These are phyloP conservation scores for Ascaphus truei DNA, from an alignment of 2,113 vertebrate species.

Conservation along the genomic window DNA sequence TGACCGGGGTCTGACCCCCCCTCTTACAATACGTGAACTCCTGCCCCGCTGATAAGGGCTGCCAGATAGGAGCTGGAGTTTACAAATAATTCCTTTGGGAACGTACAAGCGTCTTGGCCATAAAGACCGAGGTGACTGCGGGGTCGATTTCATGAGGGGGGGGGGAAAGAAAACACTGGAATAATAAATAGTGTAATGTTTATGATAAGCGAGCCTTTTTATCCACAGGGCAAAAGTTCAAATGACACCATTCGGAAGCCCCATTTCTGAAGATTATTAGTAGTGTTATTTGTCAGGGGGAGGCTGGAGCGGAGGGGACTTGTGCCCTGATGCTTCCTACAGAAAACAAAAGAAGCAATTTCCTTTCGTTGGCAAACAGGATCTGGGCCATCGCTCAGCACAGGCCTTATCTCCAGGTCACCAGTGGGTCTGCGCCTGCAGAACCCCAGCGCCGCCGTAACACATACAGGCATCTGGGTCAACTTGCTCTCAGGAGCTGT, in stretches of 20 bases:
- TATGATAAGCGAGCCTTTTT: conserved; percentile 68
- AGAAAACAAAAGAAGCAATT: conserved; percentile 23
- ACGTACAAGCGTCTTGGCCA: conserved; percentile 66
- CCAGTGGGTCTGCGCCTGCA: not conserved
- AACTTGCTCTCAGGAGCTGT: not conserved
- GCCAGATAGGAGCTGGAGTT: conserved; percentile 66
- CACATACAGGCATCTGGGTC: not conserved
- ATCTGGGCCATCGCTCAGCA: conserved; percentile 18
- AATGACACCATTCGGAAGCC: conserved; percentile 67
- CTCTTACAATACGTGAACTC: conserved; percentile 67
- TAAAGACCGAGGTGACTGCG: conserved; percentile 69
- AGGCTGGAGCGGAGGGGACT: not conserved
- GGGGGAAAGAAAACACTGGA: conserved; percentile 39
- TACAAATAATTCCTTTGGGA: conserved; percentile 72
- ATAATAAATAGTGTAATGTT: conserved; percentile 74
- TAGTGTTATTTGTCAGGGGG: not conserved
- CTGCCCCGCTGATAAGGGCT: conserved; percentile 73
- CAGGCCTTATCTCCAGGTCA: conserved; percentile 19
- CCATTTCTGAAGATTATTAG: conserved; percentile 55
- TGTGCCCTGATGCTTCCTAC: conserved; percentile 9
- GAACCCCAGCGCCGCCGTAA: not conserved
- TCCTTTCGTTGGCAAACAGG: conserved; percentile 23
- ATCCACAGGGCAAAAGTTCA: conserved; percentile 60
- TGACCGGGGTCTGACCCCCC: conserved; percentile 68
- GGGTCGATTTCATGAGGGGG: conserved; percentile 62